A percentile compares a stretch with the other conserved stretches of the same genome.
Conservation (phyloP, 2,113 vertebrate species). For the Leptobrachium leishanense region DNA sequence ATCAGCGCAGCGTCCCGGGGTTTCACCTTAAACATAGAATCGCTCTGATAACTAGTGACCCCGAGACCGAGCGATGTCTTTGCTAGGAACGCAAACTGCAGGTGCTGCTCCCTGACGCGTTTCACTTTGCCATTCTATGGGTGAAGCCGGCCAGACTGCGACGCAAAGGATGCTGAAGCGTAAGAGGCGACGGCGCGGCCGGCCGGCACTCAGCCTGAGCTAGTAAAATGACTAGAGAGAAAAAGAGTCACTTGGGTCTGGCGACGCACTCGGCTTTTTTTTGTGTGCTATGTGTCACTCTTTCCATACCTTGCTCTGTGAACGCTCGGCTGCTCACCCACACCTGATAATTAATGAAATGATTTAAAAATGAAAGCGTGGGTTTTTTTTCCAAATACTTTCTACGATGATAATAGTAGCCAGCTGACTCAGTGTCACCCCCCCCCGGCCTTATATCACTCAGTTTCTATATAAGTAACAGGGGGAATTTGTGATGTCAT, state of each 20-base stretch:
- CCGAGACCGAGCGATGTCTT: not conserved
- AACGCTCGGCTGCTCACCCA: constrained; percentile 5
- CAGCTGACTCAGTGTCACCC: constrained; percentile 57
- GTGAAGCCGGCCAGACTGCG: too few relatives aligned
- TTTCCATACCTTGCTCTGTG: constrained; percentile 20
- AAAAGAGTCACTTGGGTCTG: too few relatives aligned
- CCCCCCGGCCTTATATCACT: constrained; percentile 34
- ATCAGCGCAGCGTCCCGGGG: not conserved
- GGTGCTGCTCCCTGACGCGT: too few relatives aligned
- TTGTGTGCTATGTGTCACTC: constrained; percentile 15
- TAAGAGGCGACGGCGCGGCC: too few relatives aligned
- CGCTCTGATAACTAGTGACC: not conserved
- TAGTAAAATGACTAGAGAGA: too few relatives aligned
- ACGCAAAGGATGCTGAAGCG: too few relatives aligned
- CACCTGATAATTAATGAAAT: constrained; percentile 37
- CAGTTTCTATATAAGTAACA: constrained; percentile 48
- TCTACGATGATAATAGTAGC: constrained; percentile 51
- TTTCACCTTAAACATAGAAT: not conserved
- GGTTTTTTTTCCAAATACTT: constrained; percentile 33
- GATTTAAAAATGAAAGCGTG: constrained; percentile 21
- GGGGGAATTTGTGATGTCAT: constrained; percentile 53
- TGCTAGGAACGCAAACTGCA: too few relatives aligned
- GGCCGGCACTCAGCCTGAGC: too few relatives aligned
- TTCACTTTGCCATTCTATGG: too few relatives aligned
- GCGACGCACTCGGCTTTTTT: too few relatives aligned